Percentiles rank a stretch among this genome's conserved stretches.
Conservation (phyloP, 1,140 invertebrate species). For the Drosophila repletoides region DNA sequence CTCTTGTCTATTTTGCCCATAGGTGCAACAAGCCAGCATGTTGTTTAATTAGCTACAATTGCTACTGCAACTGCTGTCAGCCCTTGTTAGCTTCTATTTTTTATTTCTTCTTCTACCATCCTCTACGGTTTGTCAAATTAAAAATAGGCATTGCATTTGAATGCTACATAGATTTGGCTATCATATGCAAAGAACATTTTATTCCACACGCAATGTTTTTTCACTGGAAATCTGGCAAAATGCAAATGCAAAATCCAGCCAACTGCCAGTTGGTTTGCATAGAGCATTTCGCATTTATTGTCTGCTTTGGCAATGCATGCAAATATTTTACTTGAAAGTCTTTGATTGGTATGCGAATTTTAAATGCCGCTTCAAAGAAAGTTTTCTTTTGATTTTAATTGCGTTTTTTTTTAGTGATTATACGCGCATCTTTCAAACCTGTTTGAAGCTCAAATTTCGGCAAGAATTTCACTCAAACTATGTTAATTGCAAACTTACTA, state of each 20-base stretch:
- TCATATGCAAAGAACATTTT: slow-evolving; percentile 54
- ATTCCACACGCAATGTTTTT: slow-evolving; percentile 70
- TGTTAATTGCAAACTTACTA: neutral
- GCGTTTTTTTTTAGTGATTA: too few relatives aligned
- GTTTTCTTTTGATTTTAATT: slow-evolving; percentile 3
- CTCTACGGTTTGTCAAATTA: slow-evolving; percentile 21
- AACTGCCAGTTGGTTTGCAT: neutral
- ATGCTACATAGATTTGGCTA: slow-evolving; percentile 46
- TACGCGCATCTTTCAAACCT: neutral
- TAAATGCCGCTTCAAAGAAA: neutral
- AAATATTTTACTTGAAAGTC: neutral
- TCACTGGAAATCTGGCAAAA: slow-evolving; percentile 65
- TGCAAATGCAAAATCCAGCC: slow-evolving; percentile 50
- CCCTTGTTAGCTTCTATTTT: slow-evolving; percentile 59
- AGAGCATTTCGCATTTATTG: neutral
- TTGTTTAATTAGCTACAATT: slow-evolving; percentile 30
- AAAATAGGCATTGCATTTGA: slow-evolving; percentile 59
- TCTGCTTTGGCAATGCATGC: neutral
- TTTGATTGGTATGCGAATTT: neutral
- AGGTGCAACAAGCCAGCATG: slow-evolving; percentile 4
- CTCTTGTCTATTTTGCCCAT: neutral
- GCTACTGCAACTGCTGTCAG: slow-evolving; percentile 61
- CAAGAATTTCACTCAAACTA: slow-evolving; percentile 8
- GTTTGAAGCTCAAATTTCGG: neutral
- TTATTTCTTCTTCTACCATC: neutral